Evolutionary conservation across 2,888 invertebrate genomes (phyloP).

Genomic region (Cerastis leucographa): DNA sequence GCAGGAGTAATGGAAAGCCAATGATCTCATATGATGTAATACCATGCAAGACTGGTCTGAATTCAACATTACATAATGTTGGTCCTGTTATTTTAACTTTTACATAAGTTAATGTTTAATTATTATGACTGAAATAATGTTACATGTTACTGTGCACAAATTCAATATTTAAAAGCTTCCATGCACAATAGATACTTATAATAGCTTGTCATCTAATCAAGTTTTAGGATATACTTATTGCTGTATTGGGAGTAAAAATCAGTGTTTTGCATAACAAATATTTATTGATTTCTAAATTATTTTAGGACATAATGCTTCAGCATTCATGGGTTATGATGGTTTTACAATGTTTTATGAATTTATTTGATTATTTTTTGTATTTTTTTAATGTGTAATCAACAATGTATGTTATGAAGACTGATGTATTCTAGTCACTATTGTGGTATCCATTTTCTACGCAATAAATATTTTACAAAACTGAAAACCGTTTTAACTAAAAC

Average conservation of each 20-base stretch:
- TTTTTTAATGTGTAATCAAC: slow-evolving; percentile 71
- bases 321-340: slow-evolving; percentile 33
- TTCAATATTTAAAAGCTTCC: slow-evolving; percentile 40
- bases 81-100: slow-evolving; percentile 23
- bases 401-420: slow-evolving; percentile 87
- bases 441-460: slow-evolving; percentile 86
- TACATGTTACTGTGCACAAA: slow-evolving; percentile 50
- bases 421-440: slow-evolving; percentile 90
- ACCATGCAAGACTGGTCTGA: slow-evolving; percentile 23
- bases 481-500: slow-evolving; percentile 73
- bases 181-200: slow-evolving; percentile 42
- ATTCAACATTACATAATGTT: slow-evolving; percentile 8
- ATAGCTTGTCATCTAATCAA: slow-evolving; percentile 14
- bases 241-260: slow-evolving; percentile 50
- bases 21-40: slow-evolving; percentile 49
- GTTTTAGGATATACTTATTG: slow-evolving; percentile 19
- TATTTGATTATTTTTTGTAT: slow-evolving; percentile 64
- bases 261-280: slow-evolving; percentile 55
- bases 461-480: slow-evolving; percentile 84
- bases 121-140: slow-evolving; percentile 48
- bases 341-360: slow-evolving; percentile 34
- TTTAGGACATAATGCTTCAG: slow-evolving; percentile 49
- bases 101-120: slow-evolving; percentile 9
- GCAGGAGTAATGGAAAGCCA: slow-evolving; percentile 30
- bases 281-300: slow-evolving; percentile 65